Evolutionary conservation across 1,140 invertebrate genomes (phyloP).

Genomic region (Meteorus sp.): DNA sequence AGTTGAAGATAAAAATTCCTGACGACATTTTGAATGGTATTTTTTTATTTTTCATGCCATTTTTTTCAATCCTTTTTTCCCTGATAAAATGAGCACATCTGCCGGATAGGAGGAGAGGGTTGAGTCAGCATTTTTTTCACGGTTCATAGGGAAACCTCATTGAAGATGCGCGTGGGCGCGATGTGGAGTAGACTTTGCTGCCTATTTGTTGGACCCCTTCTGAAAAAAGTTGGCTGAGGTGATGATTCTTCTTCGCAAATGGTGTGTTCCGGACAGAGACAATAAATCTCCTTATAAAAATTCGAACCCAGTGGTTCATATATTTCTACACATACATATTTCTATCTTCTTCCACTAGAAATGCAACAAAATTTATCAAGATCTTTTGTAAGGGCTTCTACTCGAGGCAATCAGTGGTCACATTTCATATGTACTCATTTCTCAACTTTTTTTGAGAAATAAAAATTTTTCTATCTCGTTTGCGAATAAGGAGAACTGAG

Average conservation of each 20-base stretch:
- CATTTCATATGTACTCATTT: no score
- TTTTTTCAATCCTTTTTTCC: slow-evolving; percentile 30
- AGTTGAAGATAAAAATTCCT: no score
- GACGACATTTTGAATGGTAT: no score
- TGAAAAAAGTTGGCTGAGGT: slow-evolving; percentile 36
- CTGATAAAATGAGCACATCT: slow-evolving; percentile 43
- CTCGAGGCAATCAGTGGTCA: no score
- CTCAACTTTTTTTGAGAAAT: no score
- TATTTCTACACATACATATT: neutral
- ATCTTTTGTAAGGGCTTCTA: no score
- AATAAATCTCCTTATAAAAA: slow-evolving; percentile 53
- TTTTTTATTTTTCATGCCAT: neutral
- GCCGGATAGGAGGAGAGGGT: slow-evolving; percentile 27
- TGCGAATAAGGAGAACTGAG: no score
- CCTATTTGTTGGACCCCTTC: slow-evolving; percentile 17
- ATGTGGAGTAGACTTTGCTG: neutral
- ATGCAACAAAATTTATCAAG: no score
- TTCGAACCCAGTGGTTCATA: no score
- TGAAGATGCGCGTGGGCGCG: neutral
- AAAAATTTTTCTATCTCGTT: no score
- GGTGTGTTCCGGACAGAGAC: neutral
- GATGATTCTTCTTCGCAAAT: no score
- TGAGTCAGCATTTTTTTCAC: slow-evolving; percentile 42
- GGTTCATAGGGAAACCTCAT: slow-evolving; percentile 14
- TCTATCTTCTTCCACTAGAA: neutral